phyloP scores from a whole-genome alignment of 2,888 invertebrate genomes.

The Agonopterix arenella region DNA sequence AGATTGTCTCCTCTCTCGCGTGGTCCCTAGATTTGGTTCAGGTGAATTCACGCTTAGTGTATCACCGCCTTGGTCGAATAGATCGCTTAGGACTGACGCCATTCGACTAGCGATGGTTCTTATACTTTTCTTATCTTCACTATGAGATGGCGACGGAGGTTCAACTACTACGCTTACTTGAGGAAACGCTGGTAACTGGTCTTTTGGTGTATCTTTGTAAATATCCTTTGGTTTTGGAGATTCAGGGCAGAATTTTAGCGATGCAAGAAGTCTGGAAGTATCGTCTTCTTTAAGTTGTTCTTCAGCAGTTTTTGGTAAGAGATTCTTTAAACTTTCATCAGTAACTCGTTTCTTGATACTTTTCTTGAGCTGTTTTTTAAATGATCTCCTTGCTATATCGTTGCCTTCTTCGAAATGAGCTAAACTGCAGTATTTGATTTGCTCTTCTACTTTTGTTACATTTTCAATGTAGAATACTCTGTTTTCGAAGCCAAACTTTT shows the following conservation, averaged over 20 bases:
- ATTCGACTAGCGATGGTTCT: conserved; percentile 58
- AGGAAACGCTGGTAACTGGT: conserved; percentile 59
- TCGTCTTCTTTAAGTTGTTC: conserved; percentile 34
- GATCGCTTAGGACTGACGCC: conserved; percentile 65
- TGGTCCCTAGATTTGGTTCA: conserved; percentile 64
- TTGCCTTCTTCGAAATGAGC: conserved; percentile 90
- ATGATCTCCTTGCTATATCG: conserved; percentile 88
- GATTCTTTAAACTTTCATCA: conserved; percentile 49
- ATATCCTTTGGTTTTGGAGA: conserved; percentile 13
- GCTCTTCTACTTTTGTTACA: conserved; percentile 69
- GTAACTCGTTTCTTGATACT: conserved; percentile 59
- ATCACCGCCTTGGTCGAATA: conserved; percentile 61
- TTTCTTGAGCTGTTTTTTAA: conserved; percentile 73
- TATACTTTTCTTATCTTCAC: conserved; percentile 73
- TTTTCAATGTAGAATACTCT: conserved; percentile 80
- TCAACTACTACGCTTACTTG: conserved; percentile 85
- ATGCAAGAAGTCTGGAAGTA: conserved; percentile 18
- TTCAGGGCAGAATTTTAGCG: conserved; percentile 11
- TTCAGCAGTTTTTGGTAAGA: conserved; percentile 52
- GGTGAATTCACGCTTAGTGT: conserved; percentile 60
- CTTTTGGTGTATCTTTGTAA: conserved; percentile 3
- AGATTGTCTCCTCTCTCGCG: conserved; percentile 64
- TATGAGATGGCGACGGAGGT: conserved; percentile 84
- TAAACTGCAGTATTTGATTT: conserved; percentile 84
- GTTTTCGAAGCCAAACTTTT: conserved; percentile 84